Percentiles rank a stretch among this genome's conserved stretches.
Conservation (phyloP, 2,113 vertebrate genomes). For the Percina caprodes region DNA sequence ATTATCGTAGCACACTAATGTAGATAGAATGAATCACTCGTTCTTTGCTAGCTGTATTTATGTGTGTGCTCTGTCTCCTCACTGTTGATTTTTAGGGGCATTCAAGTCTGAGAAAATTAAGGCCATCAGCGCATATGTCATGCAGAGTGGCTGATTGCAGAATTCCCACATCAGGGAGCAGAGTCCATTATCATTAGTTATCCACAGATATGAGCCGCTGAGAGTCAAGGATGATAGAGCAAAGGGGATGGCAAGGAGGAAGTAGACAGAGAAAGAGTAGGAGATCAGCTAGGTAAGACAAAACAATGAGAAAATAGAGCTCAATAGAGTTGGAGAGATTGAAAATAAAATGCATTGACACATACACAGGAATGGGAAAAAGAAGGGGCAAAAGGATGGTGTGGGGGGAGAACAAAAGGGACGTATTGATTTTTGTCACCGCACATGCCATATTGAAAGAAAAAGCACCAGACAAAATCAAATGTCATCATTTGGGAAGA, state of each 20-base stretch:
- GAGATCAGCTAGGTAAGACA: constrained; percentile 21
- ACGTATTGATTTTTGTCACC: constrained; percentile 63
- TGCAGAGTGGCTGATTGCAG: constrained; percentile 73
- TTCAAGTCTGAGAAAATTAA: constrained; percentile 72
- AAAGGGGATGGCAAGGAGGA: constrained; percentile 10
- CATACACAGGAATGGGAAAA: background rate
- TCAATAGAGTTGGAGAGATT: constrained; percentile 20
- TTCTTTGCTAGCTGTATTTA: constrained; percentile 47
- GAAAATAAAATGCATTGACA: constrained; percentile 36
- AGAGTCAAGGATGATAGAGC: constrained; percentile 64
- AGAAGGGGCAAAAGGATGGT: background rate
- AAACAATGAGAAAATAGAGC: constrained; percentile 22
- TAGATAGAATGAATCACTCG: constrained; percentile 42
- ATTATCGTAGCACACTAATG: background rate
- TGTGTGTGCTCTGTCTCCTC: constrained; percentile 56
- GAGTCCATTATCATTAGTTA: constrained; percentile 79
- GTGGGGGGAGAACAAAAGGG: constrained; percentile 33
- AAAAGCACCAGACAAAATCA: constrained; percentile 66
- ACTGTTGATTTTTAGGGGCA: constrained; percentile 63
- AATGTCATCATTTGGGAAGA: constrained; percentile 77
- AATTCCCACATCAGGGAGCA: constrained; percentile 77
- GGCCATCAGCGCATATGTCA: constrained; percentile 67
- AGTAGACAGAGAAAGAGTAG: constrained; percentile 4
- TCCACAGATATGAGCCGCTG: constrained; percentile 66
- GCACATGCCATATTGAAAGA: constrained; percentile 56